Percentiles rank a stretch among this genome's conserved stretches.
These are phyloP conservation scores for Xylocopa sonorina DNA, from an alignment of 1,140 invertebrate species.

Conservation along the genomic window DNA sequence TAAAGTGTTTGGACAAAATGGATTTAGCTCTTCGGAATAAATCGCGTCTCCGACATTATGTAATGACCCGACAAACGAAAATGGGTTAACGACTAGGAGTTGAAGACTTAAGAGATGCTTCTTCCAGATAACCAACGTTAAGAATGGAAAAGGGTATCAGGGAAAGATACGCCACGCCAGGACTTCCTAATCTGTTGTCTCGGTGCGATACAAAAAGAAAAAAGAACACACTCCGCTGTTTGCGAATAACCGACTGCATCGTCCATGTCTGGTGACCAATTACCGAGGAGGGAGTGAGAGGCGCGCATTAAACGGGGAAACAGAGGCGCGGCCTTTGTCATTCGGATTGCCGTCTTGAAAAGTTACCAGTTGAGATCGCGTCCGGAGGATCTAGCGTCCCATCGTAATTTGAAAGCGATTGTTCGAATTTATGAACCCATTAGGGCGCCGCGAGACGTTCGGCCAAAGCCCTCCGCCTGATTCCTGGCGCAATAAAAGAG, in stretches of 20 bases:
- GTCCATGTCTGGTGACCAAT: not conserved
- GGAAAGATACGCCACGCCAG: not conserved
- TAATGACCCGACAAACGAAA: too few relatives aligned
- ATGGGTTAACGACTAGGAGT: not conserved
- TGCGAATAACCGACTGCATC: not conserved
- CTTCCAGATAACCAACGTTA: not conserved
- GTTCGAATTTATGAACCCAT: constrained; percentile 71
- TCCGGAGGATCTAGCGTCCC: constrained; percentile 58
- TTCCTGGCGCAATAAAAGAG: constrained; percentile 67
- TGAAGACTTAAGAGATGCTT: not conserved
- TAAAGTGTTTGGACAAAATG: too few relatives aligned
- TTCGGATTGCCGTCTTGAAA: constrained; percentile 44
- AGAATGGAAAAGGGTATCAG: not conserved
- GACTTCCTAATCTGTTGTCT: not conserved
- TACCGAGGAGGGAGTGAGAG: too few relatives aligned
- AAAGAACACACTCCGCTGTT: not conserved
- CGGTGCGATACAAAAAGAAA: too few relatives aligned
- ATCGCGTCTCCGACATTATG: too few relatives aligned
- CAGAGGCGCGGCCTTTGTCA: constrained; percentile 25
- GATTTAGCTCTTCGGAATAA: too few relatives aligned
- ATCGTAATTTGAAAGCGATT: constrained; percentile 70
- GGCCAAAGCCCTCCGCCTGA: constrained; percentile 58
- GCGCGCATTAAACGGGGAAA: constrained; percentile 28
- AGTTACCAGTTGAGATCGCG: constrained; percentile 35
- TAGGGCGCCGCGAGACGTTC: constrained; percentile 60